Evolutionary conservation across 2,888 invertebrate species (phyloP).

Genomic region (Hypolimnas misippus): DNA sequence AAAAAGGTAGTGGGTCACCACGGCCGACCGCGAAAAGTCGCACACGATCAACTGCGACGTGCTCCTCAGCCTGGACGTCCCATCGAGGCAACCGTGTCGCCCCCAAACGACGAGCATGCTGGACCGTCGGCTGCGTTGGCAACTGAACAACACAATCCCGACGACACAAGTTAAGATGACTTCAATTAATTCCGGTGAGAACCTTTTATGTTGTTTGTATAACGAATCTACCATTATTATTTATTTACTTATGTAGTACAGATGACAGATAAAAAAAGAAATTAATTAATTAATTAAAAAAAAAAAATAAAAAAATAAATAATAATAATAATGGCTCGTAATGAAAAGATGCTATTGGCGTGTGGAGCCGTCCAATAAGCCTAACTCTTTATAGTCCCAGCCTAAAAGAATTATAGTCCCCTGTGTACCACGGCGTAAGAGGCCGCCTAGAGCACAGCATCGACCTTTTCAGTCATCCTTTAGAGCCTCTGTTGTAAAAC

Average conservation of each 20-base stretch:
- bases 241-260: too few relatives aligned
- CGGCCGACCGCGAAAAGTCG: constrained; percentile 43
- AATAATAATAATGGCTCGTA: too few relatives aligned
- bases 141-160: too few relatives aligned
- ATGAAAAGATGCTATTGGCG: neutral
- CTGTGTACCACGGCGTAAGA: constrained; percentile 2
- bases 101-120: too few relatives aligned
- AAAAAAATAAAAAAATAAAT: too few relatives aligned
- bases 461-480: neutral
- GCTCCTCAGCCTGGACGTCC: constrained; percentile 40
- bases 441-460: constrained; percentile 1
- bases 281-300: too few relatives aligned
- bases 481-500: neutral
- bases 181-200: too few relatives aligned
- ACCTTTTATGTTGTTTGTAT: too few relatives aligned
- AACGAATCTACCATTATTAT: too few relatives aligned
- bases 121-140: too few relatives aligned
- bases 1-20: constrained; percentile 35
- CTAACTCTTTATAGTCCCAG: neutral
- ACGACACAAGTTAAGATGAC: too few relatives aligned
- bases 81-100: constrained; percentile 34
- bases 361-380: neutral
- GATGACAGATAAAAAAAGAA: neutral
- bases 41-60: constrained; percentile 42
- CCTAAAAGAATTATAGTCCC: neutral